Evolutionary conservation across 2,113 vertebrate species (phyloP).

Genomic region (Campylomormyrus numenius): DNA sequence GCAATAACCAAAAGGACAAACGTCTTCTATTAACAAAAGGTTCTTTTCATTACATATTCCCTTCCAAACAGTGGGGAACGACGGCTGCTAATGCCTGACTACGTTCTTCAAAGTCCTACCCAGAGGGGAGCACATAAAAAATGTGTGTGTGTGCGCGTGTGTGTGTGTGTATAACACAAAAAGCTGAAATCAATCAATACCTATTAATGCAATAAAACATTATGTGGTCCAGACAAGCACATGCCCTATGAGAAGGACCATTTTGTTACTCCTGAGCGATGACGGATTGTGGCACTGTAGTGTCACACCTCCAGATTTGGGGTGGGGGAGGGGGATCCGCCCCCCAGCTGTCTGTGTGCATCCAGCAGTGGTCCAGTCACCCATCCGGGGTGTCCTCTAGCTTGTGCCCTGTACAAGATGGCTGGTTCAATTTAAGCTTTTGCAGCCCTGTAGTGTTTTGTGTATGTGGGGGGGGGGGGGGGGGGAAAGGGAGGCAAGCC

Average conservation of each 20-base stretch:
- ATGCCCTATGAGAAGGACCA: not conserved
- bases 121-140: constrained; percentile 35
- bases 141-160: constrained; percentile 11
- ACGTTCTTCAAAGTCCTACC: constrained; percentile 49
- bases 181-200: constrained; percentile 32
- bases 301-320: not conserved
- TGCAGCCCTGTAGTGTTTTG: not conserved
- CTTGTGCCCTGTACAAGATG: not conserved
- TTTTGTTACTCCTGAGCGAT: not conserved
- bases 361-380: not conserved
- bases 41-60: constrained; percentile 52
- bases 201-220: constrained; percentile 9
- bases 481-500: no score
- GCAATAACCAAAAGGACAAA: constrained; percentile 43
- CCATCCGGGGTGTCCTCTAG: not conserved
- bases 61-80: constrained; percentile 36
- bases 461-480: not conserved
- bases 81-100: constrained; percentile 48
- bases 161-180: constrained; percentile 22
- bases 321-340: not conserved
- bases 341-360: not conserved
- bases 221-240: not conserved
- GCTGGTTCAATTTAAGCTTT: not conserved
- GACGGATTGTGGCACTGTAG: not conserved
- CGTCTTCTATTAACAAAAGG: constrained; percentile 52